Evolutionary conservation across 92 coral and sea anemone species (phyloP).

Genomic region (Siderastrea radians): DNA sequence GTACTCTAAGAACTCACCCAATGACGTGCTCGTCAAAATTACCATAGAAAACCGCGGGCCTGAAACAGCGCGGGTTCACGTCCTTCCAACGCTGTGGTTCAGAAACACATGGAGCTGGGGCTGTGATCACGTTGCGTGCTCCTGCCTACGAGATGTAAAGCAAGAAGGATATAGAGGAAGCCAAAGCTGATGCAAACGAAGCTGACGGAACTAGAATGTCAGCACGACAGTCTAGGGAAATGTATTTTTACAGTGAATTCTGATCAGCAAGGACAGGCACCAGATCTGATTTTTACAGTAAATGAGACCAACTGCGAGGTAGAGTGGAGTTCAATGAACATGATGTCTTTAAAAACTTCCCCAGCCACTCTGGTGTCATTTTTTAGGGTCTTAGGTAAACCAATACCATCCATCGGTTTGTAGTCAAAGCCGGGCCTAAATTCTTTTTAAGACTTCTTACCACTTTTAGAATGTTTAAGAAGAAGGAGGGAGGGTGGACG

Average conservation of each 20-base stretch:
- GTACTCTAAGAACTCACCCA: conserved; percentile 87
- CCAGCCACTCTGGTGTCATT: too few relatives aligned
- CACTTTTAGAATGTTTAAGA: too few relatives aligned
- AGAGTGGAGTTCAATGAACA: not conserved
- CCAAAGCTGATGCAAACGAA: conserved; percentile 74
- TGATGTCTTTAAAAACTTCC: not conserved
- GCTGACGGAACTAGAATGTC: conserved; percentile 73
- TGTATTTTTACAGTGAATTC: conserved; percentile 70
- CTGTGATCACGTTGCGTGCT: conserved; percentile 73
- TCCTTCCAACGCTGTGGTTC: conserved; percentile 92
- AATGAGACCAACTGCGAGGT: conserved; percentile 89
- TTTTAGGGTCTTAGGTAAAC: too few relatives aligned
- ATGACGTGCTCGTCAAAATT: conserved; percentile 81
- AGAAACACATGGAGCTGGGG: conserved; percentile 96
- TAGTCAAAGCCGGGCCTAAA: too few relatives aligned
- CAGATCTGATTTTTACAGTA: conserved; percentile 86
- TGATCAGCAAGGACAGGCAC: conserved; percentile 55
- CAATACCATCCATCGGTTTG: too few relatives aligned
- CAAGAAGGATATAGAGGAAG: conserved; percentile 64
- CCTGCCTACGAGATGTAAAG: conserved; percentile 11
- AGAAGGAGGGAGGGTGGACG: too few relatives aligned
- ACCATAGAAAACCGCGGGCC: conserved; percentile 92
- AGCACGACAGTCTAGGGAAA: conserved; percentile 78
- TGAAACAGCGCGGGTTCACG: conserved; percentile 73
- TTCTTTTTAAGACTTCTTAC: too few relatives aligned